phyloP scores from a whole-genome alignment of 2,888 invertebrate species.

The Drosophila mettleri region DNA sequence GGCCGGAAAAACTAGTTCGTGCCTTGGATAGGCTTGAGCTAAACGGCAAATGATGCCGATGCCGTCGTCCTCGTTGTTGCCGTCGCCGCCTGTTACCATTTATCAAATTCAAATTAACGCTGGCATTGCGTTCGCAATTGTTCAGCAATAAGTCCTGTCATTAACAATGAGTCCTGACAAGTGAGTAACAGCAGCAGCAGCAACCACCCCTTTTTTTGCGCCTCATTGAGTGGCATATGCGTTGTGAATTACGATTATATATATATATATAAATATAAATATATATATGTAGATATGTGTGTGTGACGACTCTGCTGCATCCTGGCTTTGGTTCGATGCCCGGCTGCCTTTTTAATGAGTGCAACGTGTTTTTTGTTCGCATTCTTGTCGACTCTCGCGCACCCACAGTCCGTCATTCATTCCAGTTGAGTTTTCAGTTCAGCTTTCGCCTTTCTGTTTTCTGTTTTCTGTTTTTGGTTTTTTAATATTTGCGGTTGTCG shows the following conservation, averaged over 20 bases:
- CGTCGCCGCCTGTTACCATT: conserved; percentile 66
- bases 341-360: conserved; percentile 72
- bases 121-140: conserved; percentile 48
- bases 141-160: conserved; percentile 66
- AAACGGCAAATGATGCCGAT: conserved; percentile 8
- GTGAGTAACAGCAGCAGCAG: conserved; percentile 53
- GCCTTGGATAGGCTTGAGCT: conserved; percentile 5
- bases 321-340: conserved; percentile 6
- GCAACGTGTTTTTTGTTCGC: conserved; percentile 79
- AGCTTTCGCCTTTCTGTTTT: conserved; percentile 15
- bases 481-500: conserved; percentile 74
- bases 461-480: conserved; percentile 39
- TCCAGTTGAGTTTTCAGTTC: too few species aligned
- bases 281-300: neutral
- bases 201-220: conserved; percentile 54
- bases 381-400: conserved; percentile 52
- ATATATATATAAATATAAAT: neutral
- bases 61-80: neutral
- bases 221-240: conserved; percentile 82
- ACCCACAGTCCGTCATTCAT: conserved; percentile 48
- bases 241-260: conserved; percentile 50
- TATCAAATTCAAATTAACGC: conserved; percentile 83
- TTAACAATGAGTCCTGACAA: conserved; percentile 73
- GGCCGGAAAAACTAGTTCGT: conserved; percentile 6
- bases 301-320: neutral